These are phyloP conservation scores for Perizoma flavofasciatum DNA, from an alignment of 2,888 invertebrate species.

Conservation along the genomic window DNA sequence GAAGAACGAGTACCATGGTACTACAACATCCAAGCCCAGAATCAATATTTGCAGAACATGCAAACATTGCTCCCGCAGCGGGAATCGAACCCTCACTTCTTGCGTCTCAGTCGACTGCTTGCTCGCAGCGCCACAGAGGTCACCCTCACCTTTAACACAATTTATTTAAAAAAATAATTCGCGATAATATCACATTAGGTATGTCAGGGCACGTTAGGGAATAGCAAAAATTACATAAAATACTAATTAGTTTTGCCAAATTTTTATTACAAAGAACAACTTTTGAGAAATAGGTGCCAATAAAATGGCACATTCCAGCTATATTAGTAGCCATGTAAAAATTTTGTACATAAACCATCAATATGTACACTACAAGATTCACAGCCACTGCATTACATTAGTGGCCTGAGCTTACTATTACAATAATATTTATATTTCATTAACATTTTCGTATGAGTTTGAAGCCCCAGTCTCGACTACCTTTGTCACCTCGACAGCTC, in stretches of 20 bases:
- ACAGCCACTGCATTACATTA: conserved; percentile 50
- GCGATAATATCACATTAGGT: too few species aligned
- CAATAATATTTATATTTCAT: conserved; percentile 26
- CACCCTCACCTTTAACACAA: too few species aligned
- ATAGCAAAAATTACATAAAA: too few species aligned
- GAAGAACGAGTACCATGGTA: too few species aligned
- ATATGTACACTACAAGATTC: conserved; percentile 51
- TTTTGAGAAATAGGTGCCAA: conserved; percentile 68
- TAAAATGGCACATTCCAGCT: conserved; percentile 67
- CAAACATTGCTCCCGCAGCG: too few species aligned
- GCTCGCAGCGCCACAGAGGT: too few species aligned
- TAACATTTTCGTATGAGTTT: background rate
- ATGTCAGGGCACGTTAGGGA: too few species aligned
- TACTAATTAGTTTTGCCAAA: conserved; percentile 33
- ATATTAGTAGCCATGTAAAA: conserved; percentile 68
- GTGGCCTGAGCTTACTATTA: conserved; percentile 23
- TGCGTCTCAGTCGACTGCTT: too few species aligned
- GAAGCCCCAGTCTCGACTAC: background rate
- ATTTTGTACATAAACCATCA: conserved; percentile 55
- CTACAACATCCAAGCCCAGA: too few species aligned
- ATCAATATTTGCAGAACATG: too few species aligned
- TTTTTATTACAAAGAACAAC: conserved; percentile 61
- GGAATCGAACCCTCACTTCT: too few species aligned
- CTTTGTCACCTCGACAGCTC: background rate
- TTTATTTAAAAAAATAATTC: too few species aligned